A percentile compares a stretch with the other conserved stretches of the same genome.
These are phyloP conservation scores for Stichodactyla helianthus DNA, from an alignment of 64 coral and sea anemone genomes.

Conservation along the genomic window DNA sequence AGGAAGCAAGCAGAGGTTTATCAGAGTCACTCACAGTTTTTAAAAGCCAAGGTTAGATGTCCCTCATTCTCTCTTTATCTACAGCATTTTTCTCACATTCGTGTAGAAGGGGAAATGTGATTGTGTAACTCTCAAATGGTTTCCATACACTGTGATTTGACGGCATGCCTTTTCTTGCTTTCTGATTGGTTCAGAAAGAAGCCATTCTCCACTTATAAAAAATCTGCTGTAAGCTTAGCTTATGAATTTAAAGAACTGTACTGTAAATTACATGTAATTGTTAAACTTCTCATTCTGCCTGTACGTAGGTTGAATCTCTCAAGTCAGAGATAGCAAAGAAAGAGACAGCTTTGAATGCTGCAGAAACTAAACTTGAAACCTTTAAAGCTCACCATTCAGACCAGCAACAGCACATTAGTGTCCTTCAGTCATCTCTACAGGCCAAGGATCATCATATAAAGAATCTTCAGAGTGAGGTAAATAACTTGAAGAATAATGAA, in stretches of 20 bases:
- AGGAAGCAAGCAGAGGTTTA: constrained; percentile 85
- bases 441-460: constrained; percentile 90
- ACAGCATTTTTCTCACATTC: background rate
- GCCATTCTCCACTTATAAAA: too few species aligned
- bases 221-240: too few species aligned
- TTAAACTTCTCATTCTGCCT: background rate
- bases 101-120: too few species aligned
- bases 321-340: constrained; percentile 84
- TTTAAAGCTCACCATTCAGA: constrained; percentile 82
- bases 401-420: constrained; percentile 84
- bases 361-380: constrained; percentile 82
- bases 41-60: constrained; percentile 85
- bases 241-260: background rate
- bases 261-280: background rate
- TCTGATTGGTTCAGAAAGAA: too few species aligned
- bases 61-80: background rate
- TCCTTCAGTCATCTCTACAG: constrained; percentile 73
- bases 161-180: too few species aligned
- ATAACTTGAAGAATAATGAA: background rate
- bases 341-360: constrained; percentile 57
- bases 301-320: constrained; percentile 61
- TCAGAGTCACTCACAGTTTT: constrained; percentile 88
- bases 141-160: too few species aligned
- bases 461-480: constrained; percentile 82
- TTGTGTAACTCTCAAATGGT: too few species aligned